Evolutionary conservation across 2,888 invertebrate genomes (phyloP).

Genomic region (Dasypolia templi): DNA sequence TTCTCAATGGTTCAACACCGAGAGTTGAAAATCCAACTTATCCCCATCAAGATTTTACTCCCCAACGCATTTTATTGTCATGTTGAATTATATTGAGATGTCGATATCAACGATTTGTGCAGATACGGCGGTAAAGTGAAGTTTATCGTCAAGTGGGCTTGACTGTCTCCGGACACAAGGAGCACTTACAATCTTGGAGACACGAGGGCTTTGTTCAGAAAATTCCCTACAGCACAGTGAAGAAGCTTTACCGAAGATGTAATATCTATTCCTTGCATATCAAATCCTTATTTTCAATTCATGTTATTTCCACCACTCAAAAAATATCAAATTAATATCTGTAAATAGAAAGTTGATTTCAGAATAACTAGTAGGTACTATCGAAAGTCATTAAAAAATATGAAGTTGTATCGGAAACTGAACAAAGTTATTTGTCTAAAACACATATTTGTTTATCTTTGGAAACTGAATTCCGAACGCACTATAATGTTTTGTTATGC

Average conservation of each 20-base stretch:
- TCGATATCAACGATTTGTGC: slow-evolving; percentile 31
- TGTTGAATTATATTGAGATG: slow-evolving; percentile 12
- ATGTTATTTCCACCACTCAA: no score
- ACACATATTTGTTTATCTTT: not conserved
- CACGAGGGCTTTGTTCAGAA: slow-evolving; percentile 49
- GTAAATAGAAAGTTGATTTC: not conserved
- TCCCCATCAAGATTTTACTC: slow-evolving; percentile 23
- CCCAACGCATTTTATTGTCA: slow-evolving; percentile 4
- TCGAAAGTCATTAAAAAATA: not conserved
- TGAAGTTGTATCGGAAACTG: not conserved
- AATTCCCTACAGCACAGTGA: slow-evolving; percentile 27
- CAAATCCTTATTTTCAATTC: not conserved
- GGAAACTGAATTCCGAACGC: not conserved
- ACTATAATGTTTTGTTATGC: not conserved
- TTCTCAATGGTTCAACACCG: no score
- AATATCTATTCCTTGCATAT: not conserved
- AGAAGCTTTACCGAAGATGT: slow-evolving; percentile 8
- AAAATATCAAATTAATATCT: not conserved
- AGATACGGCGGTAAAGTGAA: slow-evolving; percentile 33
- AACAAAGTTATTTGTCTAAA: not conserved
- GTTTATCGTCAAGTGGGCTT: slow-evolving; percentile 44
- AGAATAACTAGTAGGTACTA: not conserved
- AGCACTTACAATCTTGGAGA: slow-evolving; percentile 35
- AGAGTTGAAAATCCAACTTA: no score
- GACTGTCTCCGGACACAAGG: slow-evolving; percentile 13